Evolutionary conservation across 2,113 vertebrate genomes (phyloP).

Genomic region (Pholis gunnellus): DNA sequence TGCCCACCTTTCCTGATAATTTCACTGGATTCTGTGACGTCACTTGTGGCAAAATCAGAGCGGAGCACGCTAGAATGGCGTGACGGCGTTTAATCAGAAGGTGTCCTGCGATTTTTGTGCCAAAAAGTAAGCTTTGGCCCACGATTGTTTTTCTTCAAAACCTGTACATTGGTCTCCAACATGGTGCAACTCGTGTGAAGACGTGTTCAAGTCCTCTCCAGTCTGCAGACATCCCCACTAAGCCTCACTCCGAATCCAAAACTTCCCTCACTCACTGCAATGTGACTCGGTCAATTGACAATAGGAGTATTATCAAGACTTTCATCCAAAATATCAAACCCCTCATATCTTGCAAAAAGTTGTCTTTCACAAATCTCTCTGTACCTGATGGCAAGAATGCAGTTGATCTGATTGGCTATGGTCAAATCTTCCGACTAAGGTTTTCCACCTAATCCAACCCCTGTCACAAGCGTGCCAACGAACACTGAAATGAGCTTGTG

Average conservation of each 20-base stretch:
- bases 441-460: not conserved
- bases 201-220: not conserved
- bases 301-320: not conserved
- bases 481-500: conserved; percentile 3
- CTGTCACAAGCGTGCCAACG: not conserved
- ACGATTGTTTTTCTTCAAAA: not conserved
- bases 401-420: conserved; percentile 6
- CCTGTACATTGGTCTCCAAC: not conserved
- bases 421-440: conserved; percentile 2
- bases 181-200: not conserved
- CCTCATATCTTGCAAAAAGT: not conserved
- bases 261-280: not conserved
- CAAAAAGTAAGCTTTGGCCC: not conserved
- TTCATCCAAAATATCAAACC: not conserved
- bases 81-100: not conserved
- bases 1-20: conserved; percentile 20
- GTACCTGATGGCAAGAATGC: not conserved
- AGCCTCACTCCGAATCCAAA: too few species aligned
- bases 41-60: conserved; percentile 23
- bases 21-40: conserved; percentile 29
- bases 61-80: conserved; percentile 40
- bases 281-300: not conserved
- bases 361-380: not conserved
- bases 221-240: not conserved
- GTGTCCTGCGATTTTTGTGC: not conserved